Conservation (phyloP, 2,797 vertebrate genomes). For the Hypotaenidia philippensis region DNA sequence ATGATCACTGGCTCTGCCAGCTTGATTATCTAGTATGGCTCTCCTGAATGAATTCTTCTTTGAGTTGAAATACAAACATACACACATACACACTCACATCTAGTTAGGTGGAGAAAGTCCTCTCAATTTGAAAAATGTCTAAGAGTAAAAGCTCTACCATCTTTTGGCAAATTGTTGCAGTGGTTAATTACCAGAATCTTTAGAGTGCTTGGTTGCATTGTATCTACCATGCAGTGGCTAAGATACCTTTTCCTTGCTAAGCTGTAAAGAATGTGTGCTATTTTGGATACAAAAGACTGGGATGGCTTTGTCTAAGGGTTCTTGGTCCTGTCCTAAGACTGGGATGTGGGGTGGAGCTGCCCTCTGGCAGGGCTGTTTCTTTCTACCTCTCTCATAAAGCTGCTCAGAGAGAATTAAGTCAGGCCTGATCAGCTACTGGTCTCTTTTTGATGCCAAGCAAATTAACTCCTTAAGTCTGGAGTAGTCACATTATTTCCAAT, state of each 20-base stretch:
- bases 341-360: not conserved
- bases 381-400: not conserved
- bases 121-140: not conserved
- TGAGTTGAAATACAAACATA: accelerated
- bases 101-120: not conserved
- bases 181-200: not conserved
- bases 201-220: not conserved
- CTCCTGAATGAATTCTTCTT: not conserved
- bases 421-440: not conserved
- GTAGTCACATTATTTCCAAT: not conserved
- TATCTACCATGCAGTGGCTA: not conserved
- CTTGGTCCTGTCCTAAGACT: not conserved
- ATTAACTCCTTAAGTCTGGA: not conserved
- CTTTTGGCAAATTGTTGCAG: not conserved
- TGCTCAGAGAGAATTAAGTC: not conserved
- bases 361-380: not conserved
- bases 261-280: not conserved
- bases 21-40: not conserved
- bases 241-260: not conserved
- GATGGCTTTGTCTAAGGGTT: not conserved
- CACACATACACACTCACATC: too few relatives aligned
- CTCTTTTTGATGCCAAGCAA: not conserved
- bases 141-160: not conserved
- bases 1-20: not conserved
- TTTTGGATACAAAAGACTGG: not conserved